These are phyloP conservation scores for Carassius auratus DNA, from an alignment of 2,113 vertebrate genomes.

Conservation along the genomic window DNA sequence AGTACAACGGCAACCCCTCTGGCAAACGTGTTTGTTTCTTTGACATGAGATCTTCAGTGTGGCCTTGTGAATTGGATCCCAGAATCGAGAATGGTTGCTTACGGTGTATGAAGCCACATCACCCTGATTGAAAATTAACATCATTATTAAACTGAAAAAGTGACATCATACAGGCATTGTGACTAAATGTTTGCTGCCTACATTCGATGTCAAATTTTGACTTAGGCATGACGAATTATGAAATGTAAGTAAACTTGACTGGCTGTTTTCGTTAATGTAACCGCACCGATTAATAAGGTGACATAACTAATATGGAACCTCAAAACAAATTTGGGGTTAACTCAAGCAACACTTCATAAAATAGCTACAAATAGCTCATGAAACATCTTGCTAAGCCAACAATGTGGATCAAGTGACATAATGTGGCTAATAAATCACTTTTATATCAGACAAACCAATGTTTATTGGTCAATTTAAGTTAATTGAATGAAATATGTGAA, in stretches of 20 bases:
- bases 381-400: too few species aligned
- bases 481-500: too few species aligned
- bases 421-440: too few species aligned
- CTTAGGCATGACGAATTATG: conserved; percentile 14
- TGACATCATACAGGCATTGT: conserved; percentile 21
- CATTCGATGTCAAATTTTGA: conserved; percentile 6
- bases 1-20: neutral
- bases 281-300: neutral
- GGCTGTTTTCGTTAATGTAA: neutral
- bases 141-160: conserved; percentile 4
- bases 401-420: too few species aligned
- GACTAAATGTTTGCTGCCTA: neutral
- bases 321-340: neutral
- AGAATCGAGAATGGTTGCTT: neutral
- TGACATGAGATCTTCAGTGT: conserved; percentile 4
- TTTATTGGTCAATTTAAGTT: too few species aligned
- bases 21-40: neutral
- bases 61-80: neutral
- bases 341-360: too few species aligned
- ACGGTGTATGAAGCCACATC: neutral
- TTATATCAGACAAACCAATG: too few species aligned
- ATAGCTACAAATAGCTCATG: too few species aligned
- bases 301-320: neutral
- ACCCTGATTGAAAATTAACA: conserved; percentile 10
- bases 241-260: conserved; percentile 6